Base-by-base conservation (phyloP, 1,140 invertebrate genomes). In the Brachionus calyciflorus region DNA sequence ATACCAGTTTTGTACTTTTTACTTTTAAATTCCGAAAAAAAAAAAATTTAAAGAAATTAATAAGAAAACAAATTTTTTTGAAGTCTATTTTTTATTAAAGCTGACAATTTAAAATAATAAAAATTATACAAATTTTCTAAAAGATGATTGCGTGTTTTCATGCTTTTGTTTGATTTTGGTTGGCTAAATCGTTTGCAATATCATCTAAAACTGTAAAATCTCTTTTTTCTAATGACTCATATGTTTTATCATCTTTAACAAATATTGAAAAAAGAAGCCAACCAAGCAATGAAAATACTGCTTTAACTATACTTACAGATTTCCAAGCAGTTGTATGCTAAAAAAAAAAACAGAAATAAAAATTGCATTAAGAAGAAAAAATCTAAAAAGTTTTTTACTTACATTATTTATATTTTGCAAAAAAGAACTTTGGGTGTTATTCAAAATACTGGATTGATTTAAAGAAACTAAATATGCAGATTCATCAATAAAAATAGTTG, bases 401-500 rank as follows among this genome's bases (percentile, higher is more conserved):
- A 73, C 69, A 21, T 26, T 73, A 5, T 19, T 30, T 37, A 49
- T 24, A 30, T 49, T 55, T 2, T 73, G 1, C 17, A 73, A 55
- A 33, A 73, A 73, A 17, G 9, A 5, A 17, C 21, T 53, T 21
- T 24, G 10, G 12, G 69, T n/a, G 17, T 33, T 49, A 49, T 73
- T 73, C 10, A 73, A 49, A 24, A 73, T 21, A 17, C 12, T 24
- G 33, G 69, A 40, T 33, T 55, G 6, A 14, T 73, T 60, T 17
- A 60, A 28, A 9, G 33, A 73, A 55, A 49, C 17, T 2, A 73
- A 10, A 10, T 73, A 73, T 14, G 51, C 30, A 19, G 30, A 21
- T 14, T 73, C 19, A 55, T 73, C 69, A 41, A 73, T 73, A 55
- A 73, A 73, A 33, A 73, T 55, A 37, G 28, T 49, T 37, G 69